Percentiles rank a stretch among this genome's conserved stretches.
Evolutionary conservation across 2,113 vertebrate genomes (phyloP).

Genomic region (Poeciliopsis occidentalis): DNA sequence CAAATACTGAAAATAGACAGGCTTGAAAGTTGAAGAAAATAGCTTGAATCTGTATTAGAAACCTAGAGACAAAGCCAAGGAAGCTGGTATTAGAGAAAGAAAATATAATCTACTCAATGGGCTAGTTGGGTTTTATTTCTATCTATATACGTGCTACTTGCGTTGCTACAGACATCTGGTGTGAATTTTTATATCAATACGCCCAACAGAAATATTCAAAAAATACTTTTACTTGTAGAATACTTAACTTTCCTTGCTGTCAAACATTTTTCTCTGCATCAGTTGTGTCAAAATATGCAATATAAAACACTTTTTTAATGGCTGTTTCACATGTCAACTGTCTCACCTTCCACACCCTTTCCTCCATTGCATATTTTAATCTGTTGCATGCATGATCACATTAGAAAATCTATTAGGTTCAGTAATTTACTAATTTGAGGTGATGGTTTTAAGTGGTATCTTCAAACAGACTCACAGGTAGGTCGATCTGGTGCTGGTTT

Average conservation of each 20-base stretch:
- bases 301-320: slow-evolving; percentile 30
- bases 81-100: too few relatives aligned
- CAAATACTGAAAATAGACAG: neutral
- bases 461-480: slow-evolving; percentile 85
- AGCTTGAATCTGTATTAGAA: too few relatives aligned
- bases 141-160: neutral
- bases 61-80: too few relatives aligned
- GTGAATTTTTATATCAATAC: neutral
- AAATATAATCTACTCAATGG: neutral
- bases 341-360: slow-evolving; percentile 26
- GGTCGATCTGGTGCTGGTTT: slow-evolving; percentile 52
- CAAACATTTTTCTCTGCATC: neutral
- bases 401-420: slow-evolving; percentile 83
- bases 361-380: slow-evolving; percentile 32
- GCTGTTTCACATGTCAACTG: slow-evolving; percentile 13
- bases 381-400: slow-evolving; percentile 69
- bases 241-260: neutral
- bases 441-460: slow-evolving; percentile 86
- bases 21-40: too few relatives aligned
- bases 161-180: neutral
- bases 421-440: slow-evolving; percentile 86
- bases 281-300: neutral
- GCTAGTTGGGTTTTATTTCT: neutral
- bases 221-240: neutral
- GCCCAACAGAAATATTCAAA: neutral